Conservation (phyloP, 2,113 vertebrate genomes). For the Oreotrochilus melanogaster region DNA sequence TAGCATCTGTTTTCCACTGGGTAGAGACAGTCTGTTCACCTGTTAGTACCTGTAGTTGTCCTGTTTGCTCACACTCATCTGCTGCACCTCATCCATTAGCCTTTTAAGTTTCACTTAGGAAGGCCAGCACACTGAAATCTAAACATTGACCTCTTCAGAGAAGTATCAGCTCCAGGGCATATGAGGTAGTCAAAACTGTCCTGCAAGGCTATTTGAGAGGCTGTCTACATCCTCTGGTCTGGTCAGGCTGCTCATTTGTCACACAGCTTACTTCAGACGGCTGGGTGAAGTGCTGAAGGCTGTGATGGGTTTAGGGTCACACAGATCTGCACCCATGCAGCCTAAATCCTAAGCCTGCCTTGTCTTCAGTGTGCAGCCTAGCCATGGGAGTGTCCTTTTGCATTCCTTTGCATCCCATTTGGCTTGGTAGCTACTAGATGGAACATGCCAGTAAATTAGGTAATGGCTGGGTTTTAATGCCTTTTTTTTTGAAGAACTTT, state of each 20-base stretch:
- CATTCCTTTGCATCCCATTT: background rate
- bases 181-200: background rate
- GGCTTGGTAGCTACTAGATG: background rate
- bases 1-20: background rate
- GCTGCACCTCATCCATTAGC: background rate
- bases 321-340: background rate
- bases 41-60: slow-evolving; percentile 8
- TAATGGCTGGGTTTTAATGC: background rate
- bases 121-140: slow-evolving; percentile 39
- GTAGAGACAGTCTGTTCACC: background rate
- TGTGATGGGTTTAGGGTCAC: background rate
- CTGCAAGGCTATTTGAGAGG: background rate
- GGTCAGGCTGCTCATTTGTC: background rate
- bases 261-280: background rate
- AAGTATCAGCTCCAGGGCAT: slow-evolving; percentile 15
- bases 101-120: slow-evolving; percentile 49
- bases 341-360: background rate
- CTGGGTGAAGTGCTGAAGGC: background rate
- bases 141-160: background rate
- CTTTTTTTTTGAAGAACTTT: background rate
- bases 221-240: background rate
- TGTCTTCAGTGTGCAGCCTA: background rate
- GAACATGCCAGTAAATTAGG: background rate
- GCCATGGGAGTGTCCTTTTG: background rate
- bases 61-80: slow-evolving; percentile 16